Evolutionary conservation across 2,888 invertebrate genomes (phyloP).

Genomic region (Agriotes lineatus): DNA sequence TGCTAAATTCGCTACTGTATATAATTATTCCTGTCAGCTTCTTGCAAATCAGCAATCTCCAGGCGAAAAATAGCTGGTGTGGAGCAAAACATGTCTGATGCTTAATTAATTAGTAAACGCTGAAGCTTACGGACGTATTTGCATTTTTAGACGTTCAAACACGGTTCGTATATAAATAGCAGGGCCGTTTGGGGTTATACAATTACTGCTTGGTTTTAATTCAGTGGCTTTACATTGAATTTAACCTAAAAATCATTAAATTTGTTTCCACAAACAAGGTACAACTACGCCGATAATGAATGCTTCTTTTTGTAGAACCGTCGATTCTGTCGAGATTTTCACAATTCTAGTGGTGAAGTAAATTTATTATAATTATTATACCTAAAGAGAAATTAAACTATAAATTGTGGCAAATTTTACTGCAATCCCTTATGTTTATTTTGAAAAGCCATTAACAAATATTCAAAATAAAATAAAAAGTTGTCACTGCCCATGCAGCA

Average conservation of each 20-base stretch:
- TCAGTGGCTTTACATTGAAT: constrained; percentile 3
- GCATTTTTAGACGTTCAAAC: background rate
- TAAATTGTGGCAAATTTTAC: no score
- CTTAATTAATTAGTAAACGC: constrained; percentile 1
- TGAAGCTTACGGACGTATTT: background rate
- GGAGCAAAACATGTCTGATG: background rate
- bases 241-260: background rate
- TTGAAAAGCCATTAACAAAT: no score
- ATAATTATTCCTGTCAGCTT: no score
- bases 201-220: background rate
- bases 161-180: background rate
- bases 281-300: background rate
- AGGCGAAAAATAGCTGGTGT: background rate
- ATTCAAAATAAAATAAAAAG: no score
- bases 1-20: no score
- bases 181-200: background rate
- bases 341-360: no score
- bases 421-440: no score
- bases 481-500: no score
- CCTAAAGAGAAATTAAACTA: no score
- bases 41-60: background rate
- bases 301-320: background rate
- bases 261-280: background rate
- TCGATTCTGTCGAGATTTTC: no score
- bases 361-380: no score